Percentiles rank a stretch among this genome's conserved stretches.
phyloP scores from a whole-genome alignment of 2,113 vertebrate genomes.

The Lycocorax pyrrhopterus region DNA sequence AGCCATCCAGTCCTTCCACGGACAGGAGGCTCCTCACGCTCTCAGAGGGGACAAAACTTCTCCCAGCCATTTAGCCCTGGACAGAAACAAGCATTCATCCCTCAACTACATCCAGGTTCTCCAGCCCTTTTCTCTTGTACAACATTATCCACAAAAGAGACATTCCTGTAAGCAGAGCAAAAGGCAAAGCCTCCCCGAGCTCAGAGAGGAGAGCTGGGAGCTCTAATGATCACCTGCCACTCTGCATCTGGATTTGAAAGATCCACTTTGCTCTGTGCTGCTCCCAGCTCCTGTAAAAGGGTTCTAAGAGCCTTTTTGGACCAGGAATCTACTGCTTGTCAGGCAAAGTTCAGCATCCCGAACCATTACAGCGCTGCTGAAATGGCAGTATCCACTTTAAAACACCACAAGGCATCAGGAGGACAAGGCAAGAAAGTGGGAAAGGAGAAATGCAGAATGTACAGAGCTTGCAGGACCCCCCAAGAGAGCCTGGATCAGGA shows the following conservation, averaged over 20 bases:
- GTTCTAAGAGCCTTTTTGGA: conserved; percentile 23
- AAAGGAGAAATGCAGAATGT: background rate
- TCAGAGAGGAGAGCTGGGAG: background rate
- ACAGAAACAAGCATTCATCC: background rate
- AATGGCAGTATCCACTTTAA: background rate
- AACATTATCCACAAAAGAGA: background rate
- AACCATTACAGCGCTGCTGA: fast-evolving
- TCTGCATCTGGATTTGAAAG: conserved; percentile 21
- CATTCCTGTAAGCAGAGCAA: background rate
- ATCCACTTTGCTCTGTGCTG: background rate
- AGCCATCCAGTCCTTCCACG: background rate
- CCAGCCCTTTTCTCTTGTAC: background rate
- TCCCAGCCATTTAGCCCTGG: background rate
- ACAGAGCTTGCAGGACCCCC: background rate
- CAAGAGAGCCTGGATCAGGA: background rate
- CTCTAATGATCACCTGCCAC: conserved; percentile 36
- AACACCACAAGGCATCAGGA: background rate
- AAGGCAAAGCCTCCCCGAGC: background rate
- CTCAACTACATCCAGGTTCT: background rate
- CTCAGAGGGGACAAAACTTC: background rate
- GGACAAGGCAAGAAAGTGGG: background rate
- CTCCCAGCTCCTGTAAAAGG: background rate
- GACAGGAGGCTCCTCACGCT: background rate
- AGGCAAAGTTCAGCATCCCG: background rate
- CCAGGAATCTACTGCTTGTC: background rate